Base-by-base conservation (phyloP, 2,113 vertebrate species). In the Antigone vipio region DNA sequence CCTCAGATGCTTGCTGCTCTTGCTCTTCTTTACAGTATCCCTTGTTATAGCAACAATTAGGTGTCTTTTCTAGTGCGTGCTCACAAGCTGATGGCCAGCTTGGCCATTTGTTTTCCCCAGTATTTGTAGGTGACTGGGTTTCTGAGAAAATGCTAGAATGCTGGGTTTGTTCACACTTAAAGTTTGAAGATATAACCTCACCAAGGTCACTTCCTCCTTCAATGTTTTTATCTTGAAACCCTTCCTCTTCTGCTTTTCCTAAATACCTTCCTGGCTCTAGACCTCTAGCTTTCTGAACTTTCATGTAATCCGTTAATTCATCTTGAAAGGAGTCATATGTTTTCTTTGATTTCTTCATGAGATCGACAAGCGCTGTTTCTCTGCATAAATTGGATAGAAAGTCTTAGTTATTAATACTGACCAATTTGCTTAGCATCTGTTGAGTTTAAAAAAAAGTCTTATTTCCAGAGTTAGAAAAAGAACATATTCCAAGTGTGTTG, bases 271-370 rank as follows among this genome's bases (percentile, higher is more conserved):
- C 98, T 68, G 98, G 98, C 47, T 97, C 96, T 94, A 98, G 93
- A n/a, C 97, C 98, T 81, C 98, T 97, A 60, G 98, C 98, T 95
- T 98, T 98, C 93, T 98, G 98, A 18, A 98, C 98, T 97, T 98
- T 96, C 85, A 98, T 98, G 89, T 98, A 99, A 96, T 98, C 98
- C 19, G 97, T 97, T 78, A 99, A 97, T 94, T 99, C 98, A 72
- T 98, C 98, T 96, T 98, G 98, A 95, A 98, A 98, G 50, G 98
- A 99, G 92, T 86, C 88, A 77, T 97, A 98, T 38, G 95, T 97
- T 95, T 98, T 99, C 88, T 98, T 97, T 72, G 98, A 97, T 84
- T 98, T 98, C 93, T 98, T 98, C 84, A 89, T 96, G 42, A 98
- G 93, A 55, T 96, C 97, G 14, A 90, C 80, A 58, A 98, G 97